A percentile compares a stretch with the other conserved stretches of the same genome.
These are phyloP conservation scores for Anagyrus pseudococci DNA, from an alignment of 2,888 invertebrate genomes.

Conservation along the genomic window DNA sequence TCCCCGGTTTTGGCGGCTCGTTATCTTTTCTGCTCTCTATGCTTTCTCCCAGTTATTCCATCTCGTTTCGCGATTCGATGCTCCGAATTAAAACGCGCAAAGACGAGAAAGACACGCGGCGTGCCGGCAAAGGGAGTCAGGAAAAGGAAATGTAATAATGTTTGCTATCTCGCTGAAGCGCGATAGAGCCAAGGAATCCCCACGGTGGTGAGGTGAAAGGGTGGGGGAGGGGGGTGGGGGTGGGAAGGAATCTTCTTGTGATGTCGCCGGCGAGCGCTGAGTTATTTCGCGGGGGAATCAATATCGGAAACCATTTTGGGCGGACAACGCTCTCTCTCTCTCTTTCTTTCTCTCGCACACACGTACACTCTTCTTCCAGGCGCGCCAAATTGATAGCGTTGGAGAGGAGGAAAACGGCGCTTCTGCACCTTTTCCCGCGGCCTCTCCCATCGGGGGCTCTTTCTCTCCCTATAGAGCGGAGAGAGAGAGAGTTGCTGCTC, in stretches of 20 bases:
- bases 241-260: neutral
- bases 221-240: slow-evolving; percentile 31
- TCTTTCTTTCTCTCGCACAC: too few species aligned
- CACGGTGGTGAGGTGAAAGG: slow-evolving; percentile 20
- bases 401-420: neutral
- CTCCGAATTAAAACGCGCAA: slow-evolving; percentile 7
- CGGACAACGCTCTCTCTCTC: too few species aligned
- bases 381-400: slow-evolving; percentile 45
- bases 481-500: too few species aligned
- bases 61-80: too few species aligned
- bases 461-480: too few species aligned
- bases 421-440: neutral
- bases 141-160: slow-evolving; percentile 44
- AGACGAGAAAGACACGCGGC: slow-evolving; percentile 18
- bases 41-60: too few species aligned
- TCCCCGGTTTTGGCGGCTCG: too few species aligned
- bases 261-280: slow-evolving; percentile 12
- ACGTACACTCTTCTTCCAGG: slow-evolving; percentile 1
- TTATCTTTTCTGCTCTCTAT: too few species aligned
- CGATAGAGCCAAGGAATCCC: slow-evolving; percentile 21
- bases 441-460: too few species aligned
- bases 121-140: slow-evolving; percentile 20
- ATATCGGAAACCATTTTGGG: slow-evolving; percentile 44
- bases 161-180: slow-evolving; percentile 35
- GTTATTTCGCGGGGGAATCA: slow-evolving; percentile 44